phyloP scores from a whole-genome alignment of 2,888 invertebrate species.

The Timandra comae region DNA sequence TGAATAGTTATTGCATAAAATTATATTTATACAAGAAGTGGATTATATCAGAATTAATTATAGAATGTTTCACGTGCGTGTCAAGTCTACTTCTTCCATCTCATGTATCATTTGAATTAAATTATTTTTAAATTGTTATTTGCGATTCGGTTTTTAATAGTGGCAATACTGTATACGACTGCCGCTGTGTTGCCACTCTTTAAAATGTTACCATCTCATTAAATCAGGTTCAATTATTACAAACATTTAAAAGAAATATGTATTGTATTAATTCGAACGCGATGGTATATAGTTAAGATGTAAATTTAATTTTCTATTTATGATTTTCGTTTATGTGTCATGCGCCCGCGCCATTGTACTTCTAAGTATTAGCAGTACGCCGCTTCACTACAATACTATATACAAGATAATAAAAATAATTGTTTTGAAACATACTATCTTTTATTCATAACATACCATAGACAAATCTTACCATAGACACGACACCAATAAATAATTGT shows the following conservation, averaged over 20 bases:
- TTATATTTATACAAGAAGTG: background rate
- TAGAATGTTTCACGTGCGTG: background rate
- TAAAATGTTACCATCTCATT: background rate
- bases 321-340: constrained; percentile 25
- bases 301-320: constrained; percentile 29
- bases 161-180: constrained; percentile 30
- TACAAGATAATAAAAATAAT: constrained; percentile 71
- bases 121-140: constrained; percentile 16
- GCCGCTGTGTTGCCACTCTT: constrained; percentile 23
- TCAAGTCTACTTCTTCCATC: no score
- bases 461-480: no score
- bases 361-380: constrained; percentile 62
- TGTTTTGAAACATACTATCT: constrained; percentile 53
- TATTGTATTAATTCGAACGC: constrained; percentile 3
- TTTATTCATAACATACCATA: constrained; percentile 29
- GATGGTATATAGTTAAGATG: constrained; percentile 17
- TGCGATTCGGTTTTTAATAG: constrained; percentile 7
- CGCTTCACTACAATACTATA: constrained; percentile 66
- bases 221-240: constrained; percentile 6
- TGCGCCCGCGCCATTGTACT: constrained; percentile 44
- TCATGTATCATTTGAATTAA: constrained; percentile 1
- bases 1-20: no score
- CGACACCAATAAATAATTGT: no score
- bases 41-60: background rate
- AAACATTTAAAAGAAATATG: background rate